Percentiles rank a stretch among this genome's conserved stretches.
Evolutionary conservation across 2,888 invertebrate genomes (phyloP).

Genomic region (Hyposoter dolosus): DNA sequence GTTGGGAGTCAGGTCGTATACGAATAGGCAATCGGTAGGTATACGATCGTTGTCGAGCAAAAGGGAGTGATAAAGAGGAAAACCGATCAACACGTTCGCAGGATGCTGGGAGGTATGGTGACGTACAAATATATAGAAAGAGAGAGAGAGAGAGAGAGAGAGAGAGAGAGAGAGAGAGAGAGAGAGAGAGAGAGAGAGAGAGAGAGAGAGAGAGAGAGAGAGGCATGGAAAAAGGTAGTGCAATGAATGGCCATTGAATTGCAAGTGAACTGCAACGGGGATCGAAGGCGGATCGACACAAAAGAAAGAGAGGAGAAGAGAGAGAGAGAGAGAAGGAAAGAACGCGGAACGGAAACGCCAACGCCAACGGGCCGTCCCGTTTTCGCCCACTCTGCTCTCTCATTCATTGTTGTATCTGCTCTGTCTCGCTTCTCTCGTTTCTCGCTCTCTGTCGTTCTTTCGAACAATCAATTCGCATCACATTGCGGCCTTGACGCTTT

Average conservation of each 20-base stretch:
- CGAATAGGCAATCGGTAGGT: constrained; percentile 43
- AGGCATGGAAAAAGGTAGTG: constrained; percentile 1
- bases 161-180: constrained; percentile 11
- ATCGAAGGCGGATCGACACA: constrained; percentile 55
- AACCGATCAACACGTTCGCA: constrained; percentile 60
- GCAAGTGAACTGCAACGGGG: constrained; percentile 37
- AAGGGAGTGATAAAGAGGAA: constrained; percentile 46
- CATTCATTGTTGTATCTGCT: constrained; percentile 49
- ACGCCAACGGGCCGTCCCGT: constrained; percentile 62
- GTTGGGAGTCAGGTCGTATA: constrained; percentile 15
- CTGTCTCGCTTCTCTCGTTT: constrained; percentile 14
- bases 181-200: background rate
- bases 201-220: constrained; percentile 3
- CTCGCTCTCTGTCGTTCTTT: background rate
- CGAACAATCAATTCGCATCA: constrained; percentile 48
- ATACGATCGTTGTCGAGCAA: constrained; percentile 25
- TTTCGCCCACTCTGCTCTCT: constrained; percentile 63
- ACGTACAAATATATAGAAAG: constrained; percentile 6
- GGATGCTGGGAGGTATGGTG: constrained; percentile 28
- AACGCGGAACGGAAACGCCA: constrained; percentile 68
- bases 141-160: background rate
- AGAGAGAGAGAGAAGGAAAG: constrained; percentile 43
- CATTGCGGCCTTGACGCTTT: constrained; percentile 9
- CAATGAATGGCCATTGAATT: constrained; percentile 63
- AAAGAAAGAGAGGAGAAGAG: constrained; percentile 16